Percentiles rank a stretch among this genome's conserved stretches.
Evolutionary conservation across 2,113 vertebrate species (phyloP).

Genomic region (Tapirus terrestris): DNA sequence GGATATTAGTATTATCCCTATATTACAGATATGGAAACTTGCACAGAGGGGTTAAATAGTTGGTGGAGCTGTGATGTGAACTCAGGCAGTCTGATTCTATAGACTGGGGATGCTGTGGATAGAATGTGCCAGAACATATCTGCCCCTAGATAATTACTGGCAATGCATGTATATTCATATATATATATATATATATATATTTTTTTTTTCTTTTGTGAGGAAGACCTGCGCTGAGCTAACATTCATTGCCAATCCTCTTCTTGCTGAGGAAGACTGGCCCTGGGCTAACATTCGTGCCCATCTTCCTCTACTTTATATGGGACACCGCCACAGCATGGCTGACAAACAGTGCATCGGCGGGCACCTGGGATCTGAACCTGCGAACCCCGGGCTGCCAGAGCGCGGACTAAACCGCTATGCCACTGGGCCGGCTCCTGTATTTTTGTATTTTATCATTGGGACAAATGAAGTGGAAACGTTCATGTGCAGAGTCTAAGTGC

Average conservation of each 20-base stretch:
- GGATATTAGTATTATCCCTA: background rate
- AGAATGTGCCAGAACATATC: background rate
- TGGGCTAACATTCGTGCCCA: too few relatives aligned
- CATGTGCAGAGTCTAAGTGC: background rate
- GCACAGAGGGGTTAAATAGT: background rate
- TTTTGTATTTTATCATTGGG: slow-evolving; percentile 43
- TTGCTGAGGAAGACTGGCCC: too few relatives aligned
- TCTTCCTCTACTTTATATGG: too few relatives aligned
- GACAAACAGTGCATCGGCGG: too few relatives aligned
- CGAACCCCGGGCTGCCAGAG: too few relatives aligned
- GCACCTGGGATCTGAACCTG: too few relatives aligned
- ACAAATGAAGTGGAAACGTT: background rate
- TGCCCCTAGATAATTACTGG: background rate
- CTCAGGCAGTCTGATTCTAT: background rate
- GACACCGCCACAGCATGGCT: too few relatives aligned
- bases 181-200: too few relatives aligned
- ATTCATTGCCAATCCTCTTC: too few relatives aligned
- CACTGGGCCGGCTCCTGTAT: background rate
- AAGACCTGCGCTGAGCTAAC: too few relatives aligned
- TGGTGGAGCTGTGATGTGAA: background rate
- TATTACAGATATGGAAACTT: background rate
- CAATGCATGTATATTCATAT: background rate
- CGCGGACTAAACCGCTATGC: too few relatives aligned
- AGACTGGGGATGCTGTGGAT: background rate
- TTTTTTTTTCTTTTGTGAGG: too few relatives aligned